These are phyloP conservation scores for Hippopotamus amphibius DNA, from an alignment of 2,113 vertebrate genomes.

Conservation along the genomic window DNA sequence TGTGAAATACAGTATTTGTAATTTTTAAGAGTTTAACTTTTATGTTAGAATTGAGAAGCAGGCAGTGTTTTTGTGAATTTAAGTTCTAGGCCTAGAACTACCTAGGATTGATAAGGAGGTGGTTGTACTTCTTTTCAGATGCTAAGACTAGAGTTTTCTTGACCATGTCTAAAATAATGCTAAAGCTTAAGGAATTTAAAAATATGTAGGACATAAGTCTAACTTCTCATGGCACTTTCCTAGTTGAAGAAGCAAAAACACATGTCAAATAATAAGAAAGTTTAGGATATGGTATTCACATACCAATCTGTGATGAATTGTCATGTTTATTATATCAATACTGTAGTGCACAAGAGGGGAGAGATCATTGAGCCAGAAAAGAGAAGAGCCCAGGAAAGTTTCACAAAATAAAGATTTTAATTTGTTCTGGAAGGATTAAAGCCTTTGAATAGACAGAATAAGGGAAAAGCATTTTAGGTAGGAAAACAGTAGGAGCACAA, in stretches of 20 bases:
- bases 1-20: not conserved
- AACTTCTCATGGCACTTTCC: not conserved
- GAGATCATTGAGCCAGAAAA: not conserved
- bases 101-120: not conserved
- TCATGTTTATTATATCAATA: not conserved
- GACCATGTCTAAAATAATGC: not conserved
- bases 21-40: slow-evolving; percentile 18
- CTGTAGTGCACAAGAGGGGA: not conserved
- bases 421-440: slow-evolving; percentile 22
- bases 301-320: not conserved
- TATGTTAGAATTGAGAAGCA: slow-evolving; percentile 55
- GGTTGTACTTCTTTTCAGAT: slow-evolving; percentile 34
- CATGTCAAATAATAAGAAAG: not conserved
- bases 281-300: not conserved
- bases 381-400: not conserved
- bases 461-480: not conserved
- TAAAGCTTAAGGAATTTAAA: not conserved
- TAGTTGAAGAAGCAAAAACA: slow-evolving; percentile 30
- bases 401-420: not conserved
- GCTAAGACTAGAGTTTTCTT: not conserved
- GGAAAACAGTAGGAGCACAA: not conserved
- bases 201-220: not conserved
- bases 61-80: slow-evolving; percentile 14
- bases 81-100: not conserved
- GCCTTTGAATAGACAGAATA: not conserved